Evolutionary conservation across 2,888 invertebrate genomes (phyloP).

Genomic region (Chrysina gloriosa): DNA sequence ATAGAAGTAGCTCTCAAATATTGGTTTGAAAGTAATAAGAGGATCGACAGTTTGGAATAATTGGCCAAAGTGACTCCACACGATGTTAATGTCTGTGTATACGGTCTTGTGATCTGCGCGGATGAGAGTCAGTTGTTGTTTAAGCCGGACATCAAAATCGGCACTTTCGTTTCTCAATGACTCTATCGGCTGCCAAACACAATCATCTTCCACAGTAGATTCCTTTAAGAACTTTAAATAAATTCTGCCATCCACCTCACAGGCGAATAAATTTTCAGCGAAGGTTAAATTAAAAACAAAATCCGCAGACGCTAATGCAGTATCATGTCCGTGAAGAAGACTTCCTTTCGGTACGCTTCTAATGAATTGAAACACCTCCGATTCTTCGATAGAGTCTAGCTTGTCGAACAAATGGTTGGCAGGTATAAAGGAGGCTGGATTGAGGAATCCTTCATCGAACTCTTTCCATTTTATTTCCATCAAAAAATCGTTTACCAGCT

Average conservation of each 20-base stretch:
- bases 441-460: constrained; percentile 53
- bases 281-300: constrained; percentile 73
- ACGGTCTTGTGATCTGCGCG: constrained; percentile 50
- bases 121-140: constrained; percentile 48
- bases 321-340: constrained; percentile 76
- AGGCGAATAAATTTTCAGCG: constrained; percentile 69
- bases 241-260: constrained; percentile 56
- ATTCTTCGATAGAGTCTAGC: constrained; percentile 70
- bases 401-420: constrained; percentile 75
- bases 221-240: constrained; percentile 58
- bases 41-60: constrained; percentile 70
- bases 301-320: constrained; percentile 71
- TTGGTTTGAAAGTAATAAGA: constrained; percentile 72
- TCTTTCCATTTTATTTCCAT: constrained; percentile 56
- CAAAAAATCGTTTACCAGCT: constrained; percentile 54
- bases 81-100: constrained; percentile 62
- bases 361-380: constrained; percentile 76
- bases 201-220: constrained; percentile 23
- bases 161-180: constrained; percentile 57
- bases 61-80: constrained; percentile 53
- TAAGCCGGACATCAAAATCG: constrained; percentile 52
- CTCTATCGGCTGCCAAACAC: constrained; percentile 66
- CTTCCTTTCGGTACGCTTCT: constrained; percentile 81
- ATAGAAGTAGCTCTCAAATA: constrained; percentile 75
- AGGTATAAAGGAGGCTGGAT: constrained; percentile 68